These are phyloP conservation scores for Clinocottus analis DNA, from an alignment of 2,113 vertebrate genomes.

Conservation along the genomic window DNA sequence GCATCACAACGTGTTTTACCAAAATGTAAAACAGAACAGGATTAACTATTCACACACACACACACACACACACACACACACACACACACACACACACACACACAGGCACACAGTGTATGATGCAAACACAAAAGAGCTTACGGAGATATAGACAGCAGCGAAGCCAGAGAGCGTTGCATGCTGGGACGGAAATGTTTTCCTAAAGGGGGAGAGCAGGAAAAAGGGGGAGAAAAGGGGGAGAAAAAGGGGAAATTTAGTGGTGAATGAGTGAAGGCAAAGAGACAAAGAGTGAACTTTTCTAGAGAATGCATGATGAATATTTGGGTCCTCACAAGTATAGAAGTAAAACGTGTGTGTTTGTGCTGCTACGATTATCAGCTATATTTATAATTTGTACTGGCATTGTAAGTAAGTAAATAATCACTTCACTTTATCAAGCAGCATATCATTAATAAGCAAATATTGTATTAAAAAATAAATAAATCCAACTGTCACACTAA, in stretches of 20 bases:
- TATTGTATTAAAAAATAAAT: neutral
- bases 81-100: constrained; percentile 24
- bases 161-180: constrained; percentile 97
- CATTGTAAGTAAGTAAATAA: constrained; percentile 4
- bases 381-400: constrained; percentile 17
- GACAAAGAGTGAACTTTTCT: constrained; percentile 7
- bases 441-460: constrained; percentile 9
- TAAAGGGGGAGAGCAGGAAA: too few species aligned
- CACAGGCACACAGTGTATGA: neutral
- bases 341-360: constrained; percentile 14
- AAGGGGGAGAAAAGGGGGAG: constrained; percentile 29
- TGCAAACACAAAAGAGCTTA: constrained; percentile 82
- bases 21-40: neutral
- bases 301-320: neutral
- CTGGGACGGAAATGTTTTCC: constrained; percentile 98
- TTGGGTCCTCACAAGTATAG: neutral
- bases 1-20: neutral
- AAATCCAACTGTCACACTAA: constrained; percentile 1
- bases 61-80: constrained; percentile 18
- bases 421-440: constrained; percentile 6
- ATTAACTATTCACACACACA: neutral
- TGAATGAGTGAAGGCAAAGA: constrained; percentile 2
- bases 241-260: constrained; percentile 49
- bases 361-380: constrained; percentile 31
- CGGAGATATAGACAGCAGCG: constrained; percentile 96